Conservation (phyloP, 2,888 invertebrate species). For the Stenodera caucasica region DNA sequence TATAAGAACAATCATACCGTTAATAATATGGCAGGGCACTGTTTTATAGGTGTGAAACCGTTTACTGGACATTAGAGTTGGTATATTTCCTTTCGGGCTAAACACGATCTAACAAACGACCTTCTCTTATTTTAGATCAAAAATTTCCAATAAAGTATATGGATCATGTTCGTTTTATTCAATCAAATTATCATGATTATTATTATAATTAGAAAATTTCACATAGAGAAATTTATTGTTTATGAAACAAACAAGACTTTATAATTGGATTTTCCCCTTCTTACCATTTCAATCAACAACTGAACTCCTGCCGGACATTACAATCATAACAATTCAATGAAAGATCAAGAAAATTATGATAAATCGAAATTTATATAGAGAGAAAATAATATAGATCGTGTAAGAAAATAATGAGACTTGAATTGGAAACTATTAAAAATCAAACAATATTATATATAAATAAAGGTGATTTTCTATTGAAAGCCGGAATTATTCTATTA, state of each 20-base stretch:
- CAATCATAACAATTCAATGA: neutral
- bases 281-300: neutral
- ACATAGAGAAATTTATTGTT: neutral
- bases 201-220: too few species aligned
- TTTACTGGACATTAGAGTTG: slow-evolving; percentile 11
- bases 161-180: slow-evolving; percentile 15
- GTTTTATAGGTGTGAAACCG: slow-evolving; percentile 20
- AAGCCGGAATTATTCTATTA: too few species aligned
- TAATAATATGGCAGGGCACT: slow-evolving; percentile 12
- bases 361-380: slow-evolving; percentile 10
- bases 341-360: slow-evolving; percentile 22
- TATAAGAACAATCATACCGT: slow-evolving; percentile 12
- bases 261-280: neutral
- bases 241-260: neutral
- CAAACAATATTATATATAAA: neutral
- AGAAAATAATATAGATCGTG: slow-evolving; percentile 2
- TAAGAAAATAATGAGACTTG: slow-evolving; percentile 1
- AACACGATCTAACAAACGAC: slow-evolving; percentile 21
- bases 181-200: too few species aligned
- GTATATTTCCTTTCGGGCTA: slow-evolving; percentile 20
- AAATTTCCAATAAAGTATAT: slow-evolving; percentile 15
- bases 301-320: neutral
- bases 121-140: slow-evolving; percentile 16
- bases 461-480: too few species aligned
- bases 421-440: neutral